phyloP scores from a whole-genome alignment of 1,140 invertebrate genomes.

The Brachionus rubens region DNA sequence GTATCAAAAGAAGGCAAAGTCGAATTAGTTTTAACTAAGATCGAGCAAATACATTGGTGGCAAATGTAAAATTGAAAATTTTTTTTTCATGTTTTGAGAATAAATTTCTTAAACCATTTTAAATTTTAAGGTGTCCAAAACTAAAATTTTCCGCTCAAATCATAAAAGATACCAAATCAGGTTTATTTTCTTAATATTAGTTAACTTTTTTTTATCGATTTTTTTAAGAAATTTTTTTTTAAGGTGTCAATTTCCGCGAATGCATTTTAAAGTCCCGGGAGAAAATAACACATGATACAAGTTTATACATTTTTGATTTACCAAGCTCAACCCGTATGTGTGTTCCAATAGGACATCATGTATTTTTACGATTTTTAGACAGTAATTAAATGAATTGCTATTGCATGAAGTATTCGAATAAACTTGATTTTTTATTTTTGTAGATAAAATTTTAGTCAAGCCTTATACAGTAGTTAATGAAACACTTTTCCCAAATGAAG shows the following conservation, averaged over 20 bases:
- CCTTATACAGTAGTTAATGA: slow-evolving; percentile 30
- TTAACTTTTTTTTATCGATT: background rate
- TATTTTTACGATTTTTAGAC: background rate
- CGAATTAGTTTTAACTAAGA: slow-evolving; percentile 12
- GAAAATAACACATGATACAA: slow-evolving; percentile 24
- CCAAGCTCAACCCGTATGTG: background rate
- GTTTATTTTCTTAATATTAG: background rate
- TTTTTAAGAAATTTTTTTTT: background rate
- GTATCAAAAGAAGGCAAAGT: slow-evolving; percentile 43
- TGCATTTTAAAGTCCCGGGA: background rate
- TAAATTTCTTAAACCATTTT: background rate
- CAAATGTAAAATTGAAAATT: slow-evolving; percentile 14
- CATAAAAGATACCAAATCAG: slow-evolving; percentile 14
- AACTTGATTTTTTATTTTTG: background rate
- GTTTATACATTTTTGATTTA: slow-evolving; percentile 12
- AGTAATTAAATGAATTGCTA: background rate
- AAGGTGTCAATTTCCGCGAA: slow-evolving; percentile 25
- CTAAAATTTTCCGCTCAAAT: slow-evolving; percentile 40
- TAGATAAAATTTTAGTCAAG: slow-evolving; percentile 27
- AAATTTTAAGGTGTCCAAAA: slow-evolving; percentile 37
- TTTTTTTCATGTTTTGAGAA: background rate
- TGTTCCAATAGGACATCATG: slow-evolving; percentile 18
- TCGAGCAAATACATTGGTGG: slow-evolving; percentile 44
- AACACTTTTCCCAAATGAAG: background rate
- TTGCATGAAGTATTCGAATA: no score